A percentile compares a stretch with the other conserved stretches of the same genome.
These are phyloP conservation scores for Diadumene lineata DNA, from an alignment of 92 coral and sea anemone species.

Conservation along the genomic window DNA sequence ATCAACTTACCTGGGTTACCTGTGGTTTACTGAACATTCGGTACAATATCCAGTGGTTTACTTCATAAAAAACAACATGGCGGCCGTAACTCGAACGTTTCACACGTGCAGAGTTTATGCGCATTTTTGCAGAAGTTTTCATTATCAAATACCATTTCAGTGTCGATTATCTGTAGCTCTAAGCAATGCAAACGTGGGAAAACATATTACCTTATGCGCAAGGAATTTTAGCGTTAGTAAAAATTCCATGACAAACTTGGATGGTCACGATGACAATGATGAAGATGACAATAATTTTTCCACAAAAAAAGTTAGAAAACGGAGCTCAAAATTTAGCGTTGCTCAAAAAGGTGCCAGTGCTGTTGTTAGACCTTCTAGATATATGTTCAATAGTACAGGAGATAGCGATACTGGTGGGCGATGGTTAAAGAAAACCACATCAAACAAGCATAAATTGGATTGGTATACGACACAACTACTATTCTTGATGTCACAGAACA, in stretches of 20 bases:
- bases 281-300: not conserved
- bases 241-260: constrained; percentile 11
- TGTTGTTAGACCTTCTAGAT: constrained; percentile 40
- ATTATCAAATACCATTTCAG: not conserved
- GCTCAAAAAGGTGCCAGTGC: constrained; percentile 26
- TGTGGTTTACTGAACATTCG: not conserved
- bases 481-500: constrained; percentile 30
- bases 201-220: not conserved
- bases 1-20: too few relatives aligned
- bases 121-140: not conserved
- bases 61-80: constrained; percentile 13
- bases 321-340: not conserved
- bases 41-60: not conserved
- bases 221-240: not conserved
- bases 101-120: not conserved
- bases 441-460: constrained; percentile 23
- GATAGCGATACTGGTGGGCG: constrained; percentile 30
- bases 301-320: not conserved
- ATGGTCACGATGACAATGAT: not conserved
- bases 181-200: not conserved
- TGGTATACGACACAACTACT: constrained; percentile 81
- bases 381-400: constrained; percentile 49
- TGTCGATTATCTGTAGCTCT: not conserved
- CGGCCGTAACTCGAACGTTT: not conserved
- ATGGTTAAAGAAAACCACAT: constrained; percentile 44